Evolutionary conservation across 2,888 invertebrate genomes (phyloP).

Genomic region (Pandemis corylana): DNA sequence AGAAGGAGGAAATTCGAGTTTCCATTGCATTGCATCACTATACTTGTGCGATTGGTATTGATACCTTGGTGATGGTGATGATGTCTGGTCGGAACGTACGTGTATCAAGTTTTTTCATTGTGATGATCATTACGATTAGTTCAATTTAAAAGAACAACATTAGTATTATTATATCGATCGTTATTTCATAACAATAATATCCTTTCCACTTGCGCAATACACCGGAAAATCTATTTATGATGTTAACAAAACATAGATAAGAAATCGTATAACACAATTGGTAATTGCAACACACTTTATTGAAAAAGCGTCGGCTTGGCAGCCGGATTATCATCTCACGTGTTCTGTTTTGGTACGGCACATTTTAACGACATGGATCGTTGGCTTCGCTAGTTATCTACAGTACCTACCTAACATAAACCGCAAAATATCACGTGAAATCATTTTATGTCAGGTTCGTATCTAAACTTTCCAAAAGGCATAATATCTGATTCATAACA

Average conservation of each 20-base stretch:
- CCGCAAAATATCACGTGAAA: not conserved
- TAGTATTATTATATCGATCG: not conserved
- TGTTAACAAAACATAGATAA: conserved; percentile 20
- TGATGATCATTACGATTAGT: no score
- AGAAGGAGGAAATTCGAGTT: no score
- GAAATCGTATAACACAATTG: conserved; percentile 19
- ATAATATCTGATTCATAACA: no score
- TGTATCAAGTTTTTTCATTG: no score
- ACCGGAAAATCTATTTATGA: conserved; percentile 13
- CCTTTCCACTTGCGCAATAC: not conserved
- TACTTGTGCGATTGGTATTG: no score
- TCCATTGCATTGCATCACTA: no score
- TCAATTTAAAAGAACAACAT: not conserved
- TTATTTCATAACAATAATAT: not conserved
- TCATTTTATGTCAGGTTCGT: not conserved
- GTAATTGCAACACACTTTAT: conserved; percentile 23
- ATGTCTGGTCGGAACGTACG: no score
- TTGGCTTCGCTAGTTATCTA: not conserved
- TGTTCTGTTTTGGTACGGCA: not conserved
- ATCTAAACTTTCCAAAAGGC: not conserved
- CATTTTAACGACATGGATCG: not conserved
- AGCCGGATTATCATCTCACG: conserved; percentile 8
- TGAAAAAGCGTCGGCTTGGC: conserved; percentile 9
- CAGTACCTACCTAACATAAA: not conserved
- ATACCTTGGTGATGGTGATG: no score